Conservation (phyloP, 2,797 vertebrate species). For the Ctenopoma multispine region DNA sequence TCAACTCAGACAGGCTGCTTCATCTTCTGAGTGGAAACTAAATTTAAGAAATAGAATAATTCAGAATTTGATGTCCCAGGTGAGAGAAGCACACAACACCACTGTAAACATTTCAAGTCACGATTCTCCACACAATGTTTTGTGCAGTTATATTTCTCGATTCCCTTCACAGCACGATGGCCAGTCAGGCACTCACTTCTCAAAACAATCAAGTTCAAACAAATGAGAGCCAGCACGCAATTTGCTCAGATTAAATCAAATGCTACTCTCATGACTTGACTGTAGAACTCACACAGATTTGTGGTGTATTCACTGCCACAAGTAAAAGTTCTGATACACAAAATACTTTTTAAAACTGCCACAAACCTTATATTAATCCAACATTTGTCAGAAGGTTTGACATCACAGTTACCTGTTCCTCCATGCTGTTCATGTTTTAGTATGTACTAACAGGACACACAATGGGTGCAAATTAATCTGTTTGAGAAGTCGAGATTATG, state of each 20-base stretch:
- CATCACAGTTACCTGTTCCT: no score
- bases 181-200: not conserved
- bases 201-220: not conserved
- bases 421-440: no score
- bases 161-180: slow-evolving; percentile 7
- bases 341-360: not conserved
- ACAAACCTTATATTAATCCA: no score
- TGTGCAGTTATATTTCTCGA: not conserved
- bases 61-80: slow-evolving; percentile 9
- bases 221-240: slow-evolving; percentile 4
- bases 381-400: no score
- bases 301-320: not conserved
- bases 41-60: not conserved
- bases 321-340: not conserved
- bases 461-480: no score
- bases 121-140: not conserved
- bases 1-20: not conserved
- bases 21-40: slow-evolving; percentile 17
- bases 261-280: not conserved
- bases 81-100: not conserved
- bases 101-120: slow-evolving; percentile 24
- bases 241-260: slow-evolving; percentile 6
- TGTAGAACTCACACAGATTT: not conserved
- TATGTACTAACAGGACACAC: no score
- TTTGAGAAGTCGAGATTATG: no score